These are phyloP conservation scores for Ceraclea dissimilis DNA, from an alignment of 2,888 invertebrate species.

Conservation along the genomic window DNA sequence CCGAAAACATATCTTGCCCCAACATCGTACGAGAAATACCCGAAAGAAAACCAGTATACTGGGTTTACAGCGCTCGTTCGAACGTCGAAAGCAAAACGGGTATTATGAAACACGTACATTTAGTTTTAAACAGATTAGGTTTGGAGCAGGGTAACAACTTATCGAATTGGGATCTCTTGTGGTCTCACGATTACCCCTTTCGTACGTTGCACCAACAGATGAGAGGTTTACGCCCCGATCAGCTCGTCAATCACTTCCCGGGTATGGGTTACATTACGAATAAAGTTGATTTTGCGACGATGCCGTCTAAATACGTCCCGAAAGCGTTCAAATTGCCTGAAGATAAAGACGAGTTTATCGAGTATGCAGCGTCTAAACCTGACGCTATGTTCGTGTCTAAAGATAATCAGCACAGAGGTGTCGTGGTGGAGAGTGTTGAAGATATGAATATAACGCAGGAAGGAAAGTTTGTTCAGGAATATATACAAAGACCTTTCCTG, in stretches of 20 bases:
- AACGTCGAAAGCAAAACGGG: constrained; percentile 54
- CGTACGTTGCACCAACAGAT: constrained; percentile 43
- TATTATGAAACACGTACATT: constrained; percentile 72
- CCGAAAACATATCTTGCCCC: constrained; percentile 3
- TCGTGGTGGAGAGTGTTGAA: constrained; percentile 62
- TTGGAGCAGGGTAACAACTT: constrained; percentile 52
- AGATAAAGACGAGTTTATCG: constrained; percentile 60
- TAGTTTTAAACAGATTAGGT: constrained; percentile 68
- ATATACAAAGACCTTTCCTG: constrained; percentile 77
- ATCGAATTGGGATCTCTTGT: constrained; percentile 76
- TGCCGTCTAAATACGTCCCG: constrained; percentile 72
- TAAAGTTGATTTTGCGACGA: constrained; percentile 79
- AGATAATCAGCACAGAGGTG: constrained; percentile 84
- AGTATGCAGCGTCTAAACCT: constrained; percentile 59
- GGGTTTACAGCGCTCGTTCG: constrained; percentile 50
- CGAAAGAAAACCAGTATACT: constrained; percentile 39
- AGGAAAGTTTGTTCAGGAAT: constrained; percentile 87
- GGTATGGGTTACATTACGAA: constrained; percentile 90
- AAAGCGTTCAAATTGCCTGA: constrained; percentile 81
- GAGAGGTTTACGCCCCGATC: constrained; percentile 44
- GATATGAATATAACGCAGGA: constrained; percentile 62
- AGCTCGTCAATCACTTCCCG: constrained; percentile 89
- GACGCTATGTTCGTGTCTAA: constrained; percentile 81
- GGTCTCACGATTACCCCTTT: constrained; percentile 94
- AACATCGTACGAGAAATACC: constrained; percentile 6